phyloP scores from a whole-genome alignment of 2,797 vertebrate species.

The Varecia variegata region DNA sequence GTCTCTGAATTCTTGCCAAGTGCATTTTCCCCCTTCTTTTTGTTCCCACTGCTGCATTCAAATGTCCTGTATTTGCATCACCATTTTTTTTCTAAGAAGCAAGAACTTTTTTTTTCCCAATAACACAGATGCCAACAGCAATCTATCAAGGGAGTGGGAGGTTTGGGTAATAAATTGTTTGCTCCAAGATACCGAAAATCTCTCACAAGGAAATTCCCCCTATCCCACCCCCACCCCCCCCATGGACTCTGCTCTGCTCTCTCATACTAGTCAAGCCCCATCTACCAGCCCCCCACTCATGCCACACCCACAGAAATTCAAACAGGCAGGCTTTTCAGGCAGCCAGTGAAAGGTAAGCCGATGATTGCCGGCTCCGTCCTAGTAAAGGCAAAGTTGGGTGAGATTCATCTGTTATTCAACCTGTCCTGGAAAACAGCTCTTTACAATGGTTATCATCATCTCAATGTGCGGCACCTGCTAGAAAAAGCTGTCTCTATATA shows the following conservation, averaged over 20 bases:
- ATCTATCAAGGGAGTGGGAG: constrained; percentile 53
- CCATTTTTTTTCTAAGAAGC: constrained; percentile 77
- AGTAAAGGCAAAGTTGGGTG: background rate
- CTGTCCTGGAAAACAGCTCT: background rate
- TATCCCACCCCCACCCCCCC: background rate
- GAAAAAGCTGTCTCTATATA: background rate
- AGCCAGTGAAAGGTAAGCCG: background rate
- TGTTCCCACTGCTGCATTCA: constrained; percentile 48
- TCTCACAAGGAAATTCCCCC: constrained; percentile 46
- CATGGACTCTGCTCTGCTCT: background rate
- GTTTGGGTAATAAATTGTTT: background rate
- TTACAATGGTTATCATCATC: background rate
- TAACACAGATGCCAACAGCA: constrained; percentile 48
- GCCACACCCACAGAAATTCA: constrained; percentile 20
- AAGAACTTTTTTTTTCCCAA: constrained; percentile 64
- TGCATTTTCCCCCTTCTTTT: constrained; percentile 47
- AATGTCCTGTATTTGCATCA: constrained; percentile 69
- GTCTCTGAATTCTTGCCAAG: constrained; percentile 80
- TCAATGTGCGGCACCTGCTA: background rate
- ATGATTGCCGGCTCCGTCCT: background rate
- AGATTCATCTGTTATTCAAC: background rate
- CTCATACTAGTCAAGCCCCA: background rate
- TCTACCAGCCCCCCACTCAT: background rate
- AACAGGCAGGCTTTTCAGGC: background rate
- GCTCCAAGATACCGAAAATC: constrained; percentile 39